Conservation (phyloP, 2,888 invertebrate genomes). For the Cyclophora albipunctata region DNA sequence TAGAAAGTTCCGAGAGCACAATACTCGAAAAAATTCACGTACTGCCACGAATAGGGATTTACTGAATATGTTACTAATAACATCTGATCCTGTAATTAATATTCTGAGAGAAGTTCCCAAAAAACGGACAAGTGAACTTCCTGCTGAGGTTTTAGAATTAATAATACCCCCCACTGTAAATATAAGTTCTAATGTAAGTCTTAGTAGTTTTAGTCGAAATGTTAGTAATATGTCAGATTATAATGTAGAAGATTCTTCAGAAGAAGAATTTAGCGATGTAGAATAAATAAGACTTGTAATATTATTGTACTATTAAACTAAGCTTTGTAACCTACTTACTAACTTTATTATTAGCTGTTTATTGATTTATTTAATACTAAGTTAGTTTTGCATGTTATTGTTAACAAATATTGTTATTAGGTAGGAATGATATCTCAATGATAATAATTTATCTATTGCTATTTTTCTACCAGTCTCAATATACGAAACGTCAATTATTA, state of each 20-base stretch:
- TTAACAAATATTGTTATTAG: no score
- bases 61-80: not conserved
- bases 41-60: conserved; percentile 3
- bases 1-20: conserved; percentile 4
- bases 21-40: conserved; percentile 3
- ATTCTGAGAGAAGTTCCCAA: not conserved
- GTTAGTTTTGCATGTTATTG: no score
- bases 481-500: no score
- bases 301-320: no score
- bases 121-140: not conserved
- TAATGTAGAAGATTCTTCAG: not conserved
- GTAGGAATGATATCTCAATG: no score
- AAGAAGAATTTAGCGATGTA: not conserved
- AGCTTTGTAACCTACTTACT: no score
- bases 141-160: not conserved
- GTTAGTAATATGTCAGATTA: not conserved
- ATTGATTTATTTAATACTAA: no score
- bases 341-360: no score
- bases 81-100: conserved; percentile 7
- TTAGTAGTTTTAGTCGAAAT: not conserved
- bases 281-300: not conserved
- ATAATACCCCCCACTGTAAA: not conserved
- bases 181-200: not conserved
- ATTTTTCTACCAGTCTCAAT: no score
- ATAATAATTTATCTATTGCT: no score